Evolutionary conservation across 2,888 invertebrate species (phyloP).

Genomic region (Polyploca ridens): DNA sequence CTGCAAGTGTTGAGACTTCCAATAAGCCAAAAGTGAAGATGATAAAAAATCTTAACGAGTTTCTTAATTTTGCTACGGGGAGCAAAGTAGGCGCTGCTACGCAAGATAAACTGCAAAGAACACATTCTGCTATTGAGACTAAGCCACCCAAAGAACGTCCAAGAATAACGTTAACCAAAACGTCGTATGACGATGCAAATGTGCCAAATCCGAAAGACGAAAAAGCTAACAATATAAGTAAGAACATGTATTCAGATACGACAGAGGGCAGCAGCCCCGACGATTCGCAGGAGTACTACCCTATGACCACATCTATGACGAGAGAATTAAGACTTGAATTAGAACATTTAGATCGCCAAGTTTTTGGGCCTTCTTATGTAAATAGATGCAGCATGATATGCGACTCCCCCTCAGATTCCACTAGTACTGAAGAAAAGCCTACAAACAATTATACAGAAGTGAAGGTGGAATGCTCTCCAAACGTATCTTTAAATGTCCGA

Average conservation of each 20-base stretch:
- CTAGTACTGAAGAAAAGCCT: slow-evolving; percentile 71
- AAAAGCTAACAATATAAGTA: slow-evolving; percentile 52
- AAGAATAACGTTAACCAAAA: slow-evolving; percentile 68
- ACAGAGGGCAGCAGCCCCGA: slow-evolving; percentile 89
- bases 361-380: slow-evolving; percentile 86
- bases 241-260: slow-evolving; percentile 57
- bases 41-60: slow-evolving; percentile 94
- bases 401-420: slow-evolving; percentile 76
- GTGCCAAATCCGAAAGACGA: slow-evolving; percentile 52
- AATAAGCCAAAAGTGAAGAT: slow-evolving; percentile 73
- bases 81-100: slow-evolving; percentile 75
- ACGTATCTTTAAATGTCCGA: slow-evolving; percentile 48
- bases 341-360: slow-evolving; percentile 93
- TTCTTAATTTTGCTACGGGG: slow-evolving; percentile 89
- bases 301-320: slow-evolving; percentile 94
- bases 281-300: slow-evolving; percentile 92
- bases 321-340: slow-evolving; percentile 92
- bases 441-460: slow-evolving; percentile 53
- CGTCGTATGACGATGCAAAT: slow-evolving; percentile 64
- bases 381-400: slow-evolving; percentile 68
- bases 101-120: slow-evolving; percentile 66
- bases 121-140: slow-evolving; percentile 66
- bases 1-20: slow-evolving; percentile 60
- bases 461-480: slow-evolving; percentile 50
- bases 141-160: slow-evolving; percentile 62